Evolutionary conservation across 64 coral and sea anemone genomes (phyloP).

Genomic region (Anthopleura sola): DNA sequence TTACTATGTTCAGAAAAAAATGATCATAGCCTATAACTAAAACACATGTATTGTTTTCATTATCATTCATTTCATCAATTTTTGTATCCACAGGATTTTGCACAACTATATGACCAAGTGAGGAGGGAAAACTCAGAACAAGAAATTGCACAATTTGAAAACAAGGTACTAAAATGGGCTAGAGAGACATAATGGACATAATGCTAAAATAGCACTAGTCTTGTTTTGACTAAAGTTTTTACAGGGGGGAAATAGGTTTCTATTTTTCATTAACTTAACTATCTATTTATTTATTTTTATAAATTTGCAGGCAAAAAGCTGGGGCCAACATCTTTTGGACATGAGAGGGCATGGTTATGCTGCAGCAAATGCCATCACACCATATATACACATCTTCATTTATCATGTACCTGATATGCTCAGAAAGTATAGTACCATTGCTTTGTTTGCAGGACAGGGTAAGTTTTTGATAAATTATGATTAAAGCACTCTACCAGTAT

Average conservation of each 20-base stretch:
- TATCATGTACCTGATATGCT: constrained; percentile 24
- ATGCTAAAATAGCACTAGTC: no score
- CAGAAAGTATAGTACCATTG: neutral
- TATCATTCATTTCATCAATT: no score
- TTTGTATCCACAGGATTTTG: neutral
- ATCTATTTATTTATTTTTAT: no score
- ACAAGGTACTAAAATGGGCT: neutral
- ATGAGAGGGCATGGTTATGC: constrained; percentile 20
- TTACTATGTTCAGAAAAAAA: no score
- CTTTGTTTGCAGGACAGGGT: constrained; percentile 25
- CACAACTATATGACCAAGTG: neutral
- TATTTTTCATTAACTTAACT: no score
- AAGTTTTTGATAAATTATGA: no score
- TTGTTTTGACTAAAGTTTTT: no score
- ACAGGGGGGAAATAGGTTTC: no score
- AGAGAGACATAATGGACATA: no score
- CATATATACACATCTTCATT: constrained; percentile 31
- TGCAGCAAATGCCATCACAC: constrained; percentile 2
- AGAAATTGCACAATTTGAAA: neutral
- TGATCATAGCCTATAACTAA: no score
- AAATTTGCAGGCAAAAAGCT: constrained; percentile 10
- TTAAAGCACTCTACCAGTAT: no score
- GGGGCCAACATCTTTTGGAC: constrained; percentile 14
- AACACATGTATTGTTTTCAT: no score
- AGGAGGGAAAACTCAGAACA: neutral